Conservation (phyloP, 2,888 invertebrate genomes). For the Melanargia galathea region DNA sequence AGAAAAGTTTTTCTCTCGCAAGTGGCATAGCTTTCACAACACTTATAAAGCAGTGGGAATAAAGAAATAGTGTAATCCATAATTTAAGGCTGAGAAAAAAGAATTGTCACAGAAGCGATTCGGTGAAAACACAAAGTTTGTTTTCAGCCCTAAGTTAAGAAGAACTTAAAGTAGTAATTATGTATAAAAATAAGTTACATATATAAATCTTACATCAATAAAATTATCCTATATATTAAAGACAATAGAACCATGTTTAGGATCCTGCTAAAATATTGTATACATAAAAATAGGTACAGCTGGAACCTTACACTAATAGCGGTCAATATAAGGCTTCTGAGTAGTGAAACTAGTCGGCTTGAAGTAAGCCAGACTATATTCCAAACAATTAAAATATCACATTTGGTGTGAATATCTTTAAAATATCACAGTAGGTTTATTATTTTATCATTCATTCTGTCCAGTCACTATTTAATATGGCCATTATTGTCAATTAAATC, state of each 20-base stretch:
- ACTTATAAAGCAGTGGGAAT: constrained; percentile 1
- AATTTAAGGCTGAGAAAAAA: neutral
- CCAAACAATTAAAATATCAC: neutral
- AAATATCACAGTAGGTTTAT: constrained; percentile 18
- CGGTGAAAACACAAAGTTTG: neutral
- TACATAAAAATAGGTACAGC: neutral
- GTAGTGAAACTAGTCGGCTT: neutral
- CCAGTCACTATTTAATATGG: constrained; percentile 10
- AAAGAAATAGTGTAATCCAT: neutral
- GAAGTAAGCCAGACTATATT: neutral
- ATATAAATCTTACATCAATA: neutral
- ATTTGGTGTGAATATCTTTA: constrained; percentile 5
- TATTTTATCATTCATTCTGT: neutral
- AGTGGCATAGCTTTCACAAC: neutral
- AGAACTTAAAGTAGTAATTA: neutral
- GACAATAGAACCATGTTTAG: neutral
- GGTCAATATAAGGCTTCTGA: neutral
- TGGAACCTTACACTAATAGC: neutral
- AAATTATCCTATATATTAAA: neutral
- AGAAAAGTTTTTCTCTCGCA: neutral
- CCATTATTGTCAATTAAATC: neutral
- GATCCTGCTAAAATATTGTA: neutral
- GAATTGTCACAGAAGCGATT: neutral
- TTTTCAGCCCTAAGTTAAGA: neutral
- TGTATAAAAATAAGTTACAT: neutral